Evolutionary conservation across 2,888 invertebrate genomes (phyloP), one percentile per base, ranked within the genome.

Genomic region (Diadegma fenestrale): DNA sequence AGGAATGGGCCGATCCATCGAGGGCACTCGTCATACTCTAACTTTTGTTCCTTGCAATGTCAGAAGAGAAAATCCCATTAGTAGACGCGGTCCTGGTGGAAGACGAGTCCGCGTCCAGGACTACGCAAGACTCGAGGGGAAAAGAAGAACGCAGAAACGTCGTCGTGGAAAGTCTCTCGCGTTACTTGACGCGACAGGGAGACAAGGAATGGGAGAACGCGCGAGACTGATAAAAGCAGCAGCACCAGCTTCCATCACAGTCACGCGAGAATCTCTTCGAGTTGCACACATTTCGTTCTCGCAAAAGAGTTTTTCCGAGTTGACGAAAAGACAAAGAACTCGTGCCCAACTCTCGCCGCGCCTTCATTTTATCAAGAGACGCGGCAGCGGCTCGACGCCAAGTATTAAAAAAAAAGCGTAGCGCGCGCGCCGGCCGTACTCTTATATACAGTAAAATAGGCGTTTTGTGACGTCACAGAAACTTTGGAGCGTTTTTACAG

Each of bases 51-150:
- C 73, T 82, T 66, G 85, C 80, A 82, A 82, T 82, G 85, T 85
- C 85, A 80, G 82, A 82, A 71, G 71, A 82, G 82, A 85, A 85
- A 85, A 85, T 85, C 82, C 85, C 85, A 85, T 85, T 85, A 85
- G 85, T 41, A 72, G 84, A 82, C 68, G 77, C 73, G 75, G 75
- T 68, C 48, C 80, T 71, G 75, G 58, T 72, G 64, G 76, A 77
- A 84, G 80, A 77, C 45, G 71, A 43, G 71, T 43, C 51, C 63
- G 30, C 63, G 30, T 58, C 79, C 43, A 79, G 54, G 58, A 71
- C 45, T 26, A 48, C 22, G 48, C n/a, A n/a, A 72, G 69, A 64
- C 75, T 41, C 45, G 30, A 45, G 63, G 30, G 14, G 41, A 54
- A 51, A 30, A 33, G 48, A 51, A 72, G 54, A 51, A 17, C 37